Percentiles rank a stretch among this genome's conserved stretches.
Evolutionary conservation across 92 coral and sea anemone species (phyloP).

Genomic region (Phenganax stokvisi): DNA sequence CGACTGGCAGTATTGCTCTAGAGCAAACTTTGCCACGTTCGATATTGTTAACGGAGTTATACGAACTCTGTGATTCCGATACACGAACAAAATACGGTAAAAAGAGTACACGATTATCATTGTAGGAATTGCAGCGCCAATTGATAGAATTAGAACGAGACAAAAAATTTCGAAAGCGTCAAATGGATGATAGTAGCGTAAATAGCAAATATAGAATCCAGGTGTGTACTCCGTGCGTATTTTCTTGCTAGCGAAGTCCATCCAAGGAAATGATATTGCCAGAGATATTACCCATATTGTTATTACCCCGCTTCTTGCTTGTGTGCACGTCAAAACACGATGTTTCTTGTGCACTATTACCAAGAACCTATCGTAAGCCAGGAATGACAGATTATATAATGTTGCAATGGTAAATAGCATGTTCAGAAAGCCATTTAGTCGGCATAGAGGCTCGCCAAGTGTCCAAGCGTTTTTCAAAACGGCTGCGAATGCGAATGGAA

Average conservation of each 20-base stretch:
- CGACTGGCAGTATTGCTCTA: constrained; percentile 59
- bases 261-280: constrained; percentile 60
- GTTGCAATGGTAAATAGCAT: constrained; percentile 69
- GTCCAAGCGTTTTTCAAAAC: constrained; percentile 61
- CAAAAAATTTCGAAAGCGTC: constrained; percentile 31
- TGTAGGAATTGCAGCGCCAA: constrained; percentile 53
- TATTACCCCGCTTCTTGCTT: constrained; percentile 41
- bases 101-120: constrained; percentile 52
- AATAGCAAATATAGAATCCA: constrained; percentile 67
- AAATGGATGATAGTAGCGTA: constrained; percentile 46
- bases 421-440: constrained; percentile 55
- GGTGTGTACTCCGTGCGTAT: constrained; percentile 49
- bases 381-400: constrained; percentile 49
- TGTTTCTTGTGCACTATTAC: constrained; percentile 52
- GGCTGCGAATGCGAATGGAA: constrained; percentile 56
- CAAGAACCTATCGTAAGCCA: constrained; percentile 64
- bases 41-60: constrained; percentile 56
- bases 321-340: constrained; percentile 8
- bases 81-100: constrained; percentile 48
- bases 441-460: constrained; percentile 48
- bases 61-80: constrained; percentile 41
- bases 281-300: constrained; percentile 51
- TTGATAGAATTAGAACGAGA: constrained; percentile 1
- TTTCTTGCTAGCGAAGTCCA: constrained; percentile 48
- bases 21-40: constrained; percentile 53